phyloP scores from a whole-genome alignment of 2,797 vertebrate species.

The Dendrocincla tyrannina region DNA sequence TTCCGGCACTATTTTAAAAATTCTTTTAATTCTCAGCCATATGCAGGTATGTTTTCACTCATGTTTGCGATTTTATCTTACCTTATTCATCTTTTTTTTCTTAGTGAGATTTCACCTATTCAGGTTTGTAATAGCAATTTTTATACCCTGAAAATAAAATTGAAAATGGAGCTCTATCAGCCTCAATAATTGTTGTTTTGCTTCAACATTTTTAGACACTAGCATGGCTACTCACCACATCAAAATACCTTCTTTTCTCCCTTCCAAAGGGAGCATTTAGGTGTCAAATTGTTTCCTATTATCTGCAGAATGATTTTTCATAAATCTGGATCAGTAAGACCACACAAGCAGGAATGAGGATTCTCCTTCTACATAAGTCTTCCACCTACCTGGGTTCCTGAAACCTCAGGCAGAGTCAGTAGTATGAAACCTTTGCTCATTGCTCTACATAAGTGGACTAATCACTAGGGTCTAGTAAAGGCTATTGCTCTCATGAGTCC shows the following conservation, averaged over 20 bases:
- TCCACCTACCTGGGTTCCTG: background rate
- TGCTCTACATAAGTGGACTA: background rate
- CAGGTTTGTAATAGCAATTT: background rate
- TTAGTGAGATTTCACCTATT: background rate
- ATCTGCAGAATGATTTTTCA: background rate
- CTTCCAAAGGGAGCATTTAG: background rate
- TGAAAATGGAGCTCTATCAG: background rate
- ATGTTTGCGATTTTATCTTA: background rate
- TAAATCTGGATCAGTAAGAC: background rate
- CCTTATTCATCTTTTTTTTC: background rate
- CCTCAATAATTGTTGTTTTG: background rate
- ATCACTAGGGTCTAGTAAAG: background rate
- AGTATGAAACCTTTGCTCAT: background rate
- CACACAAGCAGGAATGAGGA: background rate
- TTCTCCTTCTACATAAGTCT: background rate
- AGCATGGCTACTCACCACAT: background rate
- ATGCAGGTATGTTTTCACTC: background rate
- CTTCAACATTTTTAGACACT: background rate
- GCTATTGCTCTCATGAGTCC: background rate
- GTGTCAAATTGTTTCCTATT: background rate
- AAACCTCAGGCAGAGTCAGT: background rate
- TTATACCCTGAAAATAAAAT: background rate
- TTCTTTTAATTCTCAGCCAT: background rate
- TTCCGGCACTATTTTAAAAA: background rate
- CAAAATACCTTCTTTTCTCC: background rate